These are phyloP conservation scores for Buteo buteo DNA, from an alignment of 2,113 vertebrate species.

Conservation along the genomic window DNA sequence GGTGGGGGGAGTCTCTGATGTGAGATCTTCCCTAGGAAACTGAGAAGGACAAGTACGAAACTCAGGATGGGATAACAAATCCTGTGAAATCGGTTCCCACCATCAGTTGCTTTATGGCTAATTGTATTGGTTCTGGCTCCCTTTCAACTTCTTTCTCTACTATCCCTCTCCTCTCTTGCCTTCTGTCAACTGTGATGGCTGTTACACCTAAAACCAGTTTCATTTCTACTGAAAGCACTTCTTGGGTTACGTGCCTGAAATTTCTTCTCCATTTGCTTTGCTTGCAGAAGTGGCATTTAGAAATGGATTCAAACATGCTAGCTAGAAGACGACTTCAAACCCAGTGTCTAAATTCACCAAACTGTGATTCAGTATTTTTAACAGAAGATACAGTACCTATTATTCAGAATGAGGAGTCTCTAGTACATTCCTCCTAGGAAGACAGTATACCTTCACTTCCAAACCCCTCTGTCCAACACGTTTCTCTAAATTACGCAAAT, in stretches of 20 bases:
- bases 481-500: slow-evolving; percentile 59
- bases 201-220: not conserved
- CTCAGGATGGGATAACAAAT: not conserved
- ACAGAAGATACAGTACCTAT: not conserved
- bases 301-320: not conserved
- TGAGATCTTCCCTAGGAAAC: not conserved
- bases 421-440: slow-evolving; percentile 12
- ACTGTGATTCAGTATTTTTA: not conserved
- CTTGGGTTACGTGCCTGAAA: not conserved
- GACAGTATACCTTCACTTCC: slow-evolving; percentile 5
- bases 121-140: slow-evolving; percentile 7
- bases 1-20: not conserved
- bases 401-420: not conserved
- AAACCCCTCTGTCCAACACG: slow-evolving; percentile 35
- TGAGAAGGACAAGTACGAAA: slow-evolving; percentile 15
- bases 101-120: not conserved
- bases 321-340: not conserved
- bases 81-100: not conserved
- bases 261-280: not conserved
- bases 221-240: not conserved
- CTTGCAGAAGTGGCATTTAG: not conserved
- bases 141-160: not conserved
- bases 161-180: not conserved
- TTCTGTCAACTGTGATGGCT: not conserved
- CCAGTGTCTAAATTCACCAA: not conserved